Base-by-base conservation (phyloP, 2,888 invertebrate genomes). In the Aphidius colemani region DNA sequence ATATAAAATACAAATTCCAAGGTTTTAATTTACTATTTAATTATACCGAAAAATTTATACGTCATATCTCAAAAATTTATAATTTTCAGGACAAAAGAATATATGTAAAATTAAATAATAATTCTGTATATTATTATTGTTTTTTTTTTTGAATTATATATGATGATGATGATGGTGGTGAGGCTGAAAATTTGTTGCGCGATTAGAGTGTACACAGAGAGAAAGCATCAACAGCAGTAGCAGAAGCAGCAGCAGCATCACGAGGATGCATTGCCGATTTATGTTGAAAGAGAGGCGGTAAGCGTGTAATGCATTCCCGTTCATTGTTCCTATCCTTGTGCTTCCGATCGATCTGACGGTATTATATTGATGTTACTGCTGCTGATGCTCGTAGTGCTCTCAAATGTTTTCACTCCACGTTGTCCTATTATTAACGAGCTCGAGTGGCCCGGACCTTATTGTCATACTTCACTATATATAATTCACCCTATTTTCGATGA, bases 401-500 rank as follows among this genome's bases (percentile, higher is more conserved):
- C 30, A 30, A 30, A 30, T 30, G 5, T 30, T 30, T 30, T 30
- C 30, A 30, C 3, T 30, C 5, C 5, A 46, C 57, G 53, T 61
- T 53, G 57, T 60, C 51, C 64, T 61, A 64, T 64, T 64, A 64
- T 64, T 61, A 61, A 64, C 61, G 64, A 64, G 64, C 57, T 51
- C 44, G 60, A 30, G 30, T 30, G 30, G 30, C 2, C 5, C 5
- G 30, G 5, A 30, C 30, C 30, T 30, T 30, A 30, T 30, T 30
- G 30, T 30, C 30, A 30, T 30, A 30, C 30, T 30, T 30, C 30
- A 30, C 3, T 30, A 30, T 30, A 30, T 18, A 18, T 18, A 18
- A 18, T 2, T 18, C 13, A 18, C 13, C 13, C 13, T 18, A 18
- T 18, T 18, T 18, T 18, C 13, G 13, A 18, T 18, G 13, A 18